A percentile compares a stretch with the other conserved stretches of the same genome.
Conservation (phyloP, 2,113 vertebrate species). For the Psettodes erumei region DNA sequence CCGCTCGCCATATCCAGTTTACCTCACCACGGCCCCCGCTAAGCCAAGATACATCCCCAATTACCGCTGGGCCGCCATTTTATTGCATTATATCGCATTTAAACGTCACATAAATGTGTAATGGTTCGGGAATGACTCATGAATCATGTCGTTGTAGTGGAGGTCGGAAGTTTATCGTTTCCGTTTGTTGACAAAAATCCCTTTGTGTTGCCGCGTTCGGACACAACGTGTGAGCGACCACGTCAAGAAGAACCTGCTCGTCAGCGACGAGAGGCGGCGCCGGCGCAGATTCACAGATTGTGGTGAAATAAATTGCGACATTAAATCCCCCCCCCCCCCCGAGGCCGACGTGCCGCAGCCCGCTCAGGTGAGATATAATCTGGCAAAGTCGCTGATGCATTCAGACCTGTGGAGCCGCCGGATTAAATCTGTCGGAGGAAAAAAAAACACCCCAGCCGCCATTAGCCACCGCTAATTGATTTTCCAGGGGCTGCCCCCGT, state of each 20-base stretch:
- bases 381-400: slow-evolving; percentile 31
- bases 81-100: background rate
- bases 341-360: too few relatives aligned
- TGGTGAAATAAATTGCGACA: background rate
- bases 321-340: background rate
- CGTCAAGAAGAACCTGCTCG: too few relatives aligned
- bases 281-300: background rate
- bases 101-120: background rate
- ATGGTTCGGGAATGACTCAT: slow-evolving; percentile 3
- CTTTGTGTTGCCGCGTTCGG: too few relatives aligned
- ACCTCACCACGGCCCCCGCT: background rate
- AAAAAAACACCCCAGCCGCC: slow-evolving; percentile 1
- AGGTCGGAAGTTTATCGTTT: background rate
- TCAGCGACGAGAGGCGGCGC: too few relatives aligned
- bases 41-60: background rate
- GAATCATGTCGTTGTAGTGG: background rate
- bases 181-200: too few relatives aligned
- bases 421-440: slow-evolving; percentile 55
- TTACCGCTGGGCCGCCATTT: background rate
- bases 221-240: too few relatives aligned
- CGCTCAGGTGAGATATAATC: too few relatives aligned
- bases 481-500: slow-evolving; percentile 18
- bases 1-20: background rate
- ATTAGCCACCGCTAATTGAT: slow-evolving; percentile 56
- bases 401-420: slow-evolving; percentile 20